Evolutionary conservation across 2,888 invertebrate genomes (phyloP).

Genomic region (Polymixis flavicincta): DNA sequence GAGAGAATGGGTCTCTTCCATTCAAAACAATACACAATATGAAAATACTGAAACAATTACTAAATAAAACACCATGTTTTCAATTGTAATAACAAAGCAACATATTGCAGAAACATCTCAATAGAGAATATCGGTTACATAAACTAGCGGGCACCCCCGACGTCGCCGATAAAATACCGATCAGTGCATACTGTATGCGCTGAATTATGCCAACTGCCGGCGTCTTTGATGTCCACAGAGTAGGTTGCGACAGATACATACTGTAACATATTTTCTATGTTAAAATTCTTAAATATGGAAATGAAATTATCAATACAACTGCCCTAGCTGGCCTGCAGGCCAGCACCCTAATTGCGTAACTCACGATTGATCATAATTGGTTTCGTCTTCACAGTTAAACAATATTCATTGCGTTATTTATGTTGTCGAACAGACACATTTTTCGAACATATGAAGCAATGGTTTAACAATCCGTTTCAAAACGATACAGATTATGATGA

Average conservation of each 20-base stretch:
- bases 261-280: background rate
- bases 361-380: too few species aligned
- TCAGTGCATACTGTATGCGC: constrained; percentile 81
- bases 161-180: constrained; percentile 79
- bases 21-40: constrained; percentile 16
- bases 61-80: constrained; percentile 33
- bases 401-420: too few species aligned
- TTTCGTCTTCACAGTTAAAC: too few species aligned
- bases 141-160: constrained; percentile 69
- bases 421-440: too few species aligned
- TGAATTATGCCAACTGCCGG: constrained; percentile 79
- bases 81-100: constrained; percentile 57
- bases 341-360: too few species aligned
- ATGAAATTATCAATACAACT: background rate
- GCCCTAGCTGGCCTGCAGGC: too few species aligned
- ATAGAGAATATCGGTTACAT: constrained; percentile 64
- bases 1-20: background rate
- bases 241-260: constrained; percentile 37
- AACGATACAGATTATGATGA: too few species aligned
- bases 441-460: too few species aligned
- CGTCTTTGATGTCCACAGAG: constrained; percentile 76
- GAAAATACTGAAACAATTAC: constrained; percentile 52
- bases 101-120: constrained; percentile 61
- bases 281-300: background rate
- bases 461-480: too few species aligned